Base-by-base conservation (phyloP, 2,888 invertebrate genomes). In the Tachina lurida region DNA sequence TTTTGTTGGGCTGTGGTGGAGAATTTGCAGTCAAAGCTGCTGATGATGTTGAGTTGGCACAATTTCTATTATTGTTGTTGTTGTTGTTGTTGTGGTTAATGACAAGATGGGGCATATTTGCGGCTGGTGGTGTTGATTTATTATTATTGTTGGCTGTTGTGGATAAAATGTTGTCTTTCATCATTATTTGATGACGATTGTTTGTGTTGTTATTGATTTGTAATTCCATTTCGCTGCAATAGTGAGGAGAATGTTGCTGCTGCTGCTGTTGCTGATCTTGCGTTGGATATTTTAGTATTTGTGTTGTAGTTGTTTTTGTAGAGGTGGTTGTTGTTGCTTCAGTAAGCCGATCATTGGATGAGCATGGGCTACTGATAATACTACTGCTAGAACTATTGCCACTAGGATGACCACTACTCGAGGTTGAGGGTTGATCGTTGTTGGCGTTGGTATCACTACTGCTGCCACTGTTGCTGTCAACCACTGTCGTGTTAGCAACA, bases 201-300 rank as follows among this genome's bases (percentile, higher is more conserved):
- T 87, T 87, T 76, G 86, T 86, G 88, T 87, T 87, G 87, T 84
- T 89, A 88, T 89, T 90, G 89, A 90, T 90, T 89, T 91, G 90
- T 83, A 91, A 87, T 89, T 91, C 91, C 90, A 90, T 89, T 88
- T 90, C 90, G 87, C 84, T 90, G 88, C 91, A 90, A 89, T 92
- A 89, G 89, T 88, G 86, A 84, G 84, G 77, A 84, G 79, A 79
- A 84, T 85, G 87, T 73, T 81, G 86, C 79, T 65, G 87, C 52
- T 60, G 47, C 15, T 71, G 82, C 70, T 87, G n/a, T n/a, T n/a
- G 84, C 76, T 8, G n/a, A 17, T 54, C 7, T n/a, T 87, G 80
- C 75, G 68, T 79, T 84, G 82, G 84, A 84, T 87, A 84, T 82
- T 88, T 82, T 63, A 87, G 87, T 82, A 88, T 91, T 89, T 91